Conservation (phyloP, 2,888 invertebrate genomes). For the Isoperla grammatica region DNA sequence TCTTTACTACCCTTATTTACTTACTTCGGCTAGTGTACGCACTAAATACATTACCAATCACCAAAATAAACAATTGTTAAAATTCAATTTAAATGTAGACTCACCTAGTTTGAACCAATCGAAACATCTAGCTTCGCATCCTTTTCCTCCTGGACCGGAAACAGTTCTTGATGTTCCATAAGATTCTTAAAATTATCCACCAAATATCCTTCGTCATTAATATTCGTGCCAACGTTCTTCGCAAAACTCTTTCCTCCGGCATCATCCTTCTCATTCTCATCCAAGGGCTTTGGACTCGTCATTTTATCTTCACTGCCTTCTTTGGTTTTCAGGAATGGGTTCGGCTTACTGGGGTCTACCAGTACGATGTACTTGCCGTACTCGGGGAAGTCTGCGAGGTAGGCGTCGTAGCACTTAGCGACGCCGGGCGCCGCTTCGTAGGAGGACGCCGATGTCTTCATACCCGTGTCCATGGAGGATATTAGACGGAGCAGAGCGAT, state of each 20-base stretch:
- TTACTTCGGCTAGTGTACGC: no score
- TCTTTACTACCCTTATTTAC: no score
- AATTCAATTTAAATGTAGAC: no score
- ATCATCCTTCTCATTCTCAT: background rate
- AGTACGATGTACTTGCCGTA: slow-evolving; percentile 2
- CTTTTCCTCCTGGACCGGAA: no score
- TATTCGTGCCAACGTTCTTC: background rate
- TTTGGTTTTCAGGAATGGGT: no score
- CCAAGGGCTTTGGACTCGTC: no score
- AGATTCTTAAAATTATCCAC: background rate
- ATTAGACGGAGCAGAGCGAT: background rate
- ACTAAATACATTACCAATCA: no score
- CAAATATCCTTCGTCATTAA: background rate
- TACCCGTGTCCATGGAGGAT: background rate
- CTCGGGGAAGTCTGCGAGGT: background rate
- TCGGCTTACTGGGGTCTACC: background rate
- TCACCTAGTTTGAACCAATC: no score
- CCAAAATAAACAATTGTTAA: no score
- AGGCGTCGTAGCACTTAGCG: background rate
- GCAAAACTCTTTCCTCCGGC: background rate
- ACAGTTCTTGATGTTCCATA: background rate
- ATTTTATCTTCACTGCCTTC: no score
- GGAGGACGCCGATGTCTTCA: background rate
- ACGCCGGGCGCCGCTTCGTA: no score
- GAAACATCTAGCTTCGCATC: no score